phyloP scores from a whole-genome alignment of 2,888 invertebrate species.

The Aelia acuminata region DNA sequence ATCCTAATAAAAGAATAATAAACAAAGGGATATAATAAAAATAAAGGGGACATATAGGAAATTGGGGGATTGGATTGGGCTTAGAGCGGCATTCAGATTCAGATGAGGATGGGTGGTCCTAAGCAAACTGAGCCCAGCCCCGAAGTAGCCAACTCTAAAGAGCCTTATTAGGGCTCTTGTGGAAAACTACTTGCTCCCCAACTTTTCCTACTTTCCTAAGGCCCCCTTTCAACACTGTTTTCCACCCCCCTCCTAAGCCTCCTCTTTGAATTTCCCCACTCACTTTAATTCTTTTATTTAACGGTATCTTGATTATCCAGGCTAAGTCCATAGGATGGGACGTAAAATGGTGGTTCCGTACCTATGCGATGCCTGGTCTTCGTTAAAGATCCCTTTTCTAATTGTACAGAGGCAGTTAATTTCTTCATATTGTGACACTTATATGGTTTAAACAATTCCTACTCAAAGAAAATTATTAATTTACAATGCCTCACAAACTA shows the following conservation, averaged over 20 bases:
- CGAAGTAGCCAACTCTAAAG: constrained; percentile 7
- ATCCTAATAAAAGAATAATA: neutral
- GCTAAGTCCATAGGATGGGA: neutral
- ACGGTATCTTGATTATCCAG: neutral
- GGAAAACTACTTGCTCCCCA: neutral
- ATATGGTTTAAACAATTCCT: too few relatives aligned
- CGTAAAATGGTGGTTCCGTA: too few relatives aligned
- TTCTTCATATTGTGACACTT: too few relatives aligned
- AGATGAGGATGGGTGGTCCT: neutral
- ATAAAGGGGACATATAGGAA: neutral
- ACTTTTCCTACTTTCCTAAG: constrained; percentile 3
- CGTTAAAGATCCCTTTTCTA: too few relatives aligned
- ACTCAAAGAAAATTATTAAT: too few relatives aligned
- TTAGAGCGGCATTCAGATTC: neutral
- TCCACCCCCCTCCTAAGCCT: neutral
- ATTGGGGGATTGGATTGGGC: neutral
- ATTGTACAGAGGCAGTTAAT: too few relatives aligned
- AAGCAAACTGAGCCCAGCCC: neutral
- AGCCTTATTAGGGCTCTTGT: neutral
- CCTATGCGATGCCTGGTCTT: too few relatives aligned
- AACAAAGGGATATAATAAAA: neutral
- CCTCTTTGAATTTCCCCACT: neutral
- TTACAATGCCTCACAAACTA: too few relatives aligned
- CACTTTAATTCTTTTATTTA: neutral
- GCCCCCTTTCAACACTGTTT: constrained; percentile 18